Evolutionary conservation across 2,797 vertebrate species (phyloP).

Genomic region (Rhinoraja longicauda): DNA sequence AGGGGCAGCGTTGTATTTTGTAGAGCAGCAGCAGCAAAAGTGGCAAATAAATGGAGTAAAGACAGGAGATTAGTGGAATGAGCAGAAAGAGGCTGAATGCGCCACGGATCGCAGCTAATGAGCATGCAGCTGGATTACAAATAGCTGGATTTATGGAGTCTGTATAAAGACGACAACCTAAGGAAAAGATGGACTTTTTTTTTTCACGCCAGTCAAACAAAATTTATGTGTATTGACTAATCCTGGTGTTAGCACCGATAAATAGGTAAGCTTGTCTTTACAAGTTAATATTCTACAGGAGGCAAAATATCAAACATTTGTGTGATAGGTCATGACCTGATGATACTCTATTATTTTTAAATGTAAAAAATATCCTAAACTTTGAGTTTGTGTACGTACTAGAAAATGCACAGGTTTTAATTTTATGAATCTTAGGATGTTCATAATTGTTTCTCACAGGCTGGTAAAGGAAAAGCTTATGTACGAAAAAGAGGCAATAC

Average conservation of each 20-base stretch:
- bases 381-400: background rate
- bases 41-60: slow-evolving; percentile 84
- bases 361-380: background rate
- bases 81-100: slow-evolving; percentile 69
- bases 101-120: slow-evolving; percentile 69
- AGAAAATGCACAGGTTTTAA: background rate
- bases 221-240: background rate
- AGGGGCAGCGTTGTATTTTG: slow-evolving; percentile 91
- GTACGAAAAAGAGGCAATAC: slow-evolving; percentile 81
- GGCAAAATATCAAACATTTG: background rate
- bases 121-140: slow-evolving; percentile 76
- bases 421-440: slow-evolving; percentile 21
- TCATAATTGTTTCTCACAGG: slow-evolving; percentile 53
- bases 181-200: slow-evolving; percentile 23
- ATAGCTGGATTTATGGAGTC: slow-evolving; percentile 76
- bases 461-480: slow-evolving; percentile 80
- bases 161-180: slow-evolving; percentile 64
- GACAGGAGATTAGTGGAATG: slow-evolving; percentile 80
- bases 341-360: background rate
- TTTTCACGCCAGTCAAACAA: slow-evolving; percentile 17
- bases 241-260: slow-evolving; percentile 1
- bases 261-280: background rate
- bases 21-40: slow-evolving; percentile 88
- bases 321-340: background rate
- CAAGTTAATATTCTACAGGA: background rate